Base-by-base conservation (phyloP, 2,888 invertebrate genomes). In the Anodontia alba region DNA sequence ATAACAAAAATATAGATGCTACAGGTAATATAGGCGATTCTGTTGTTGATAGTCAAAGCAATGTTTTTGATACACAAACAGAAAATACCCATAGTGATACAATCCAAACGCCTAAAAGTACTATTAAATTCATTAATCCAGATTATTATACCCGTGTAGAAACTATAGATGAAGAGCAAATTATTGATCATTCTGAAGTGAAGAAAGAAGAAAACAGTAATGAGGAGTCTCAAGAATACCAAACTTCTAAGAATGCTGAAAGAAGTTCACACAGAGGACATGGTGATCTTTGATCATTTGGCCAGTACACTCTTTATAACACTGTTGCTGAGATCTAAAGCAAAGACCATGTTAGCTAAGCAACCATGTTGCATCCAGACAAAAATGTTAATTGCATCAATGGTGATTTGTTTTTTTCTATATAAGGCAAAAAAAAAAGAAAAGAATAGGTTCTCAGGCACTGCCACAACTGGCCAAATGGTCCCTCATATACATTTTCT, bases 211-310 rank as follows among this genome's bases (percentile, higher is more conserved):
- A 42, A 10, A 51, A 51, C 5, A 51, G 5, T 51, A 51, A 12
- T 17, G 10, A 51, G 51, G 57, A 57, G 29, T 26, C 57, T 10
- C 5, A 23, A 26, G 29, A 29, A 26, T 10, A 1, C 5, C 26
- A 29, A 17, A 29, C 23, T 26, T 29, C 57, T 29, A 7, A 3
- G 17, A 29, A 26, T 7, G 17, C 2, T 57, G 57, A 57, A 17
- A 57, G 29, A 57, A 57, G 20, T 26, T 29, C 57, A 26, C 3
- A 23, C 17, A 57, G 57, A 57, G 29, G 57, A 29, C 57, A 57
- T 57, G 57, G 57, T 29, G 57, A 29, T 57, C 57, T 57, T 7
- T 57, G 29, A 57, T 26, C n/a, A n/a, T n/a, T n/a, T n/a, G n/a
- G n/a, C n/a, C n/a, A n/a, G n/a, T n/a, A n/a, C n/a, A n/a, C 10